Evolutionary conservation across 2,888 invertebrate species (phyloP).

Genomic region (Phrixothrix hirtus): DNA sequence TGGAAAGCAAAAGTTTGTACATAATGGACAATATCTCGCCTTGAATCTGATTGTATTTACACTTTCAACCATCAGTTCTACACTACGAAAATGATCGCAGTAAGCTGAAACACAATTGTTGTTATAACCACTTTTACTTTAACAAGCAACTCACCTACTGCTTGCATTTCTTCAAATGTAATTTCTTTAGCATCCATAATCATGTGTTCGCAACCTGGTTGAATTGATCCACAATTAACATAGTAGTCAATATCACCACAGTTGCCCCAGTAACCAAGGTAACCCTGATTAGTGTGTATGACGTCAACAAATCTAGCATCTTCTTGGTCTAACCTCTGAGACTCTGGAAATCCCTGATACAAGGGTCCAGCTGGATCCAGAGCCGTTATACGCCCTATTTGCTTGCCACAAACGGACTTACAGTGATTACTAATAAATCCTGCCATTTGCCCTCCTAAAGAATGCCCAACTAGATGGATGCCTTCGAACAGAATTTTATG

Average conservation of each 20-base stretch:
- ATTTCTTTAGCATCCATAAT: no score
- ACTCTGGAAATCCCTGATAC: conserved; percentile 1
- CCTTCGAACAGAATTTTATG: neutral
- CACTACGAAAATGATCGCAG: conserved; percentile 8
- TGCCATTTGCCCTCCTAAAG: conserved; percentile 11
- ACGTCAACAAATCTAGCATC: conserved; percentile 12
- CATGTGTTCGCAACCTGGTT: conserved; percentile 2
- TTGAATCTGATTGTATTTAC: neutral
- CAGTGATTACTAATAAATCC: conserved; percentile 5
- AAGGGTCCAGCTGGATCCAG: conserved; percentile 7
- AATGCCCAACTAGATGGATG: conserved; percentile 14
- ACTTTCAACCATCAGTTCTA: conserved; percentile 11
- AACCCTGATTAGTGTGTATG: conserved; percentile 6
- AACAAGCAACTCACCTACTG: no score
- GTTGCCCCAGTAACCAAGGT: conserved; percentile 1
- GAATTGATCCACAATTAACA: conserved; percentile 6
- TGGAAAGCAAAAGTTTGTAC: neutral
- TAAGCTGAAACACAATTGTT: conserved; percentile 4
- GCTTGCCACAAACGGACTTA: neutral
- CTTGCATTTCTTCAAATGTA: no score
- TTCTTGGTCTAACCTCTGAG: conserved; percentile 1
- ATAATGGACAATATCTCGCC: neutral
- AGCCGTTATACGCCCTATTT: conserved; percentile 16
- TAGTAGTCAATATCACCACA: conserved; percentile 11
- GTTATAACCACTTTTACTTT: neutral